phyloP scores from a whole-genome alignment of 2,797 vertebrate species.

The Macroramphosus scolopax region DNA sequence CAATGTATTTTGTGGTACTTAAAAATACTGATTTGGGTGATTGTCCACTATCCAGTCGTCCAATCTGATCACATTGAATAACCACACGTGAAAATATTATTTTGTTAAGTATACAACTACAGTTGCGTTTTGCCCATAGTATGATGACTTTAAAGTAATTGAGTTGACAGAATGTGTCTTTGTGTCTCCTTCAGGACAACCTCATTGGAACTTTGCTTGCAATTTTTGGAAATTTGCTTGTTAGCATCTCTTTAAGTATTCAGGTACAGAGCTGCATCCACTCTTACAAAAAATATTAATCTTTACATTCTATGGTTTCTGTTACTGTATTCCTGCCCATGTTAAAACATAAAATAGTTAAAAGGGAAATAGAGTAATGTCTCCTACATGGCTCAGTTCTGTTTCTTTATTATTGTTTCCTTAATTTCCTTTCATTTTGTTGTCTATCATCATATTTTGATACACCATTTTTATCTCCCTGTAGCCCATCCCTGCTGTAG shows the following conservation, averaged over 20 bases:
- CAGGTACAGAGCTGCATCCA: conserved; percentile 80
- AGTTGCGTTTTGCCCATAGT: neutral
- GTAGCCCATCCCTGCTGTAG: neutral
- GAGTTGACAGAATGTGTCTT: neutral
- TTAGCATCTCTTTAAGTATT: conserved; percentile 91
- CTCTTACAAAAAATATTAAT: neutral
- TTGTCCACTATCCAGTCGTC: neutral
- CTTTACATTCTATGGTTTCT: too few species aligned
- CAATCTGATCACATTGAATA: too few species aligned
- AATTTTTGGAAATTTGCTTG: conserved; percentile 91
- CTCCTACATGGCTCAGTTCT: too few species aligned
- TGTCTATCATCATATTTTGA: too few species aligned
- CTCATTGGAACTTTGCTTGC: conserved; percentile 93
- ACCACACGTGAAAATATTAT: too few species aligned
- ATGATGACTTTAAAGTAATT: neutral
- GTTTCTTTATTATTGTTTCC: too few species aligned
- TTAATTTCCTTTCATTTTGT: too few species aligned
- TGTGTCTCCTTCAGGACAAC: conserved; percentile 82
- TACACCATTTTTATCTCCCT: too few species aligned
- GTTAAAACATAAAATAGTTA: too few species aligned
- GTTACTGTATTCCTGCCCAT: too few species aligned
- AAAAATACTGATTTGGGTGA: neutral
- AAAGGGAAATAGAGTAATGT: too few species aligned
- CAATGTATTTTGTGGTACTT: neutral
- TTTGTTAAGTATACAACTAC: neutral